phyloP scores from a whole-genome alignment of 1,140 invertebrate genomes.

The Hyles euphorbiae region DNA sequence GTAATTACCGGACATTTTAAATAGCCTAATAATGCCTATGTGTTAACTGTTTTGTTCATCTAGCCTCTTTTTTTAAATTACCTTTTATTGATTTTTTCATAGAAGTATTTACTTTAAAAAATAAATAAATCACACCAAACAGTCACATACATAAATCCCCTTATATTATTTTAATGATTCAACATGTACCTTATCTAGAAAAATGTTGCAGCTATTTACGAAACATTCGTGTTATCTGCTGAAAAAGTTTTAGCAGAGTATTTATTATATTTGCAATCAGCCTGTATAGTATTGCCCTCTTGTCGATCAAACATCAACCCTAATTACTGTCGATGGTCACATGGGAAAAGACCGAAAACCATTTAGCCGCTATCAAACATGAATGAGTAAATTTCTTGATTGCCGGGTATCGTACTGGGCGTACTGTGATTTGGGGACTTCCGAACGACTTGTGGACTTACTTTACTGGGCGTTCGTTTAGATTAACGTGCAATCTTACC shows the following conservation, averaged over 20 bases:
- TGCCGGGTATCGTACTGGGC: slow-evolving; percentile 29
- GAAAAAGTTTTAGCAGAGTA: neutral
- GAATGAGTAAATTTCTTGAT: slow-evolving; percentile 63
- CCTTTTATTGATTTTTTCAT: too few species aligned
- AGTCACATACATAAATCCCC: too few species aligned
- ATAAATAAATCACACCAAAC: too few species aligned
- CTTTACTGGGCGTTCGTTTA: slow-evolving; percentile 11
- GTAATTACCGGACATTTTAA: too few species aligned
- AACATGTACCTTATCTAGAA: too few species aligned
- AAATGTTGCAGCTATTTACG: too few species aligned
- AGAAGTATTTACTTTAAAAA: too few species aligned
- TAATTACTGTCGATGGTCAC: slow-evolving; percentile 50
- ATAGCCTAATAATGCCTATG: too few species aligned
- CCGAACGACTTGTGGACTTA: slow-evolving; percentile 37
- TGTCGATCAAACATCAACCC: slow-evolving; percentile 9
- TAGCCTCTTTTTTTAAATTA: too few species aligned
- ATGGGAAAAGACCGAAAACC: slow-evolving; percentile 62
- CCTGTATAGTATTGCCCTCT: slow-evolving; percentile 1
- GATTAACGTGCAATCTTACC: neutral
- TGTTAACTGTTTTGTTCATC: too few species aligned
- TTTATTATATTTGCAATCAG: neutral
- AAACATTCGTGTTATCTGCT: too few species aligned
- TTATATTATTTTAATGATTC: too few species aligned
- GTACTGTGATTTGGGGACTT: slow-evolving; percentile 55
- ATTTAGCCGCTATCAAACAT: slow-evolving; percentile 60